phyloP scores from a whole-genome alignment of 2,888 invertebrate species.

The Drosophila fulvimacula region DNA sequence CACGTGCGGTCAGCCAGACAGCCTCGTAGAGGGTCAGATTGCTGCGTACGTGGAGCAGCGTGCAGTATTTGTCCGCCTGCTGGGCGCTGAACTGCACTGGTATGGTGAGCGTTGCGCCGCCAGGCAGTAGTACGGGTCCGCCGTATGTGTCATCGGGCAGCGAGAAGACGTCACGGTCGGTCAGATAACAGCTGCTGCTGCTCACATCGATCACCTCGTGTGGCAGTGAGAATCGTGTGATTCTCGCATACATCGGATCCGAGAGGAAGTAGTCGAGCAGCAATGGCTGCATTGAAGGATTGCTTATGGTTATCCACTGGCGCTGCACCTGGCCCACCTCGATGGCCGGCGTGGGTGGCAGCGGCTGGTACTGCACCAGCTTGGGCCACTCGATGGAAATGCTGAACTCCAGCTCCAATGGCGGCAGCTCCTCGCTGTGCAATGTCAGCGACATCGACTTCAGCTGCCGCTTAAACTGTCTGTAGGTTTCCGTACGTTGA shows the following conservation, averaged over 20 bases:
- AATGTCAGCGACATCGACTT: conserved; percentile 82
- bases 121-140: conserved; percentile 71
- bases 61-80: conserved; percentile 81
- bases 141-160: conserved; percentile 61
- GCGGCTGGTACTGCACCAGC: conserved; percentile 78
- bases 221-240: conserved; percentile 80
- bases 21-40: conserved; percentile 97
- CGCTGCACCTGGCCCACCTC: conserved; percentile 82
- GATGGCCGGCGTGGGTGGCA: conserved; percentile 77
- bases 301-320: conserved; percentile 80
- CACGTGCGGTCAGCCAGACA: conserved; percentile 92
- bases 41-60: conserved; percentile 88
- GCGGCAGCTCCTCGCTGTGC: conserved; percentile 82
- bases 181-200: conserved; percentile 81
- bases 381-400: conserved; percentile 85
- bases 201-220: conserved; percentile 83
- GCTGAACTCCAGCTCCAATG: conserved; percentile 82
- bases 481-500: conserved; percentile 82
- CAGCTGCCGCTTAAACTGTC: conserved; percentile 82
- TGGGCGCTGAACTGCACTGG: conserved; percentile 80
- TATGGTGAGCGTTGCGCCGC: conserved; percentile 74
- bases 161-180: conserved; percentile 82
- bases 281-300: conserved; percentile 82
- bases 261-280: conserved; percentile 81
- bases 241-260: conserved; percentile 79